Base-by-base conservation (phyloP, 2,888 invertebrate genomes). In the Synergus japonicus region DNA sequence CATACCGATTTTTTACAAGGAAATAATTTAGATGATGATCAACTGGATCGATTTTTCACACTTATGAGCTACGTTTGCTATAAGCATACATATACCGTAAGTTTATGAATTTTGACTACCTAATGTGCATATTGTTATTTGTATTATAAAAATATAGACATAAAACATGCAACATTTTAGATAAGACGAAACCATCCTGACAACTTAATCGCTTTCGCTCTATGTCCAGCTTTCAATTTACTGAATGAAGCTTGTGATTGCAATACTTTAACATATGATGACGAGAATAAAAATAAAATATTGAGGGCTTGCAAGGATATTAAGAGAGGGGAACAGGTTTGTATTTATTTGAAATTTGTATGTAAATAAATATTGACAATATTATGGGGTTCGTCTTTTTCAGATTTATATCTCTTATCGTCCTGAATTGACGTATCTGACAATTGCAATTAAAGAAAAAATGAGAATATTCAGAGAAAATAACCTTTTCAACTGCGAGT, bases 301-400 rank as follows among this genome's bases (percentile, higher is more conserved):
- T 13, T 46, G 4, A 10, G 46, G 2, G 46, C 46, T 0, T 46
- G 46, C 12, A 46, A 13, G 46, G 13, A 46, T 13, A 46, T 46
- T 4, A 46, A 46, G 13, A 46, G 13, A 46, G 46, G 79, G 9
- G 79, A 79, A 54, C 54, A 81, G 81, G 81, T 81, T 41, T 58
- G 4, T 44, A n/a, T 0, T 37, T 7, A 44, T 44, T 44, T 44
- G 8, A 44, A 9, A 44, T 10, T 44, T 10, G 15, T 44, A 9
- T 7, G 0, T 10, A 44, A 44, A 44, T 2, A 44, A 44, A 44
- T 46, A 46, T 46, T 46, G 4, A 12, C 4, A 13, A 37, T 37
- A 37, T 37, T 46, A 46, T 46, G 4, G 13, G 4, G 13, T 46
- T 46, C 12, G 4, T 46, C 13, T 13, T 46, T 46, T 0, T 0